Evolutionary conservation across 2,113 vertebrate genomes (phyloP), one percentile per base, ranked within the genome.

Genomic region (Gadus chalcogrammus): DNA sequence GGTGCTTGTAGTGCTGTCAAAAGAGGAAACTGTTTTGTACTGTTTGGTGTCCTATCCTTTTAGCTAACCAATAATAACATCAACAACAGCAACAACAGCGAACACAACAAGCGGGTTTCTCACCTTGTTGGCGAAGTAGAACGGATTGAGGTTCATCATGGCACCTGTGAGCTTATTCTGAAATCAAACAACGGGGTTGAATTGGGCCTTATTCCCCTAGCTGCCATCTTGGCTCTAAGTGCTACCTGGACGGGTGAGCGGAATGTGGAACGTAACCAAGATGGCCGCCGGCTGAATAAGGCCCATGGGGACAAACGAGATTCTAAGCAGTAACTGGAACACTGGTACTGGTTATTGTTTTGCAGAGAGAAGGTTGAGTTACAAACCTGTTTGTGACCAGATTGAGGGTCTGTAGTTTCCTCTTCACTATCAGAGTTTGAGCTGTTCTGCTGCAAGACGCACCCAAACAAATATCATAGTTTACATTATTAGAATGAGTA

Each of bases 131-230:
- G 69, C 82, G 35, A 68, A 22, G 70, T 61, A 71, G 55, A 88
- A 87, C 1, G 78, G 86, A 74, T 87, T 89, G 60, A 86, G 70
- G 60, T 83, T 87, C 0, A 69, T 82, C 78, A 87, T 84, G 0
- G 77, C 85, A 1, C 15, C 85, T 0, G 75, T 13, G 28, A 87
- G 64, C 73, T 42, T 88, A 71, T 53, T 84, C 84, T 89, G 71
- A 73, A 18, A 38, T 2, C 13, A 28, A 3, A 68, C 4, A 1
- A 56, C 38, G 58, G 3, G 67, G 16, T 61, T 22, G 20, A 71
- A 0, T 48, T 24, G 38, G 42, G 42, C 42, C 42, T 48, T 48
- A 48, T 48, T 9, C 42, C 8, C 42, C 42, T 48, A 13, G 42
- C 12, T 2, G 42, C 12, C 42, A 7, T 48, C 42, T 48, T 48